Evolutionary conservation across 2,113 vertebrate genomes (phyloP).

Genomic region (Ahaetulla prasina): DNA sequence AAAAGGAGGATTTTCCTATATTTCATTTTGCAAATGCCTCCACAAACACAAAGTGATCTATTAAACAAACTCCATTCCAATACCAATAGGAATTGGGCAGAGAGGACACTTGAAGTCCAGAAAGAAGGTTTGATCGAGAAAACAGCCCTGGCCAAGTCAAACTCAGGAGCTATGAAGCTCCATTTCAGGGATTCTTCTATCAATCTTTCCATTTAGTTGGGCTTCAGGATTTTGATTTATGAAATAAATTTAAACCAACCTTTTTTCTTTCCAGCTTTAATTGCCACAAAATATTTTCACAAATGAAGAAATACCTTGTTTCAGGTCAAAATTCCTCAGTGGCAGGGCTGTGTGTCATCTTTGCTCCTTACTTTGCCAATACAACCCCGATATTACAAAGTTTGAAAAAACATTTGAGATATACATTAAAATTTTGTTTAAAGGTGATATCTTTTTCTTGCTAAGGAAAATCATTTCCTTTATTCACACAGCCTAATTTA

Average conservation of each 20-base stretch:
- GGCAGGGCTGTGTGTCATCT: not conserved
- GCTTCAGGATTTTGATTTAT: not conserved
- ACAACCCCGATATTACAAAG: not conserved
- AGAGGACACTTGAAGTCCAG: not conserved
- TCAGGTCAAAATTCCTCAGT: not conserved
- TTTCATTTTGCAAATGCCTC: slow-evolving; percentile 10
- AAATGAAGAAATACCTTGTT: not conserved
- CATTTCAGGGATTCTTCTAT: not conserved
- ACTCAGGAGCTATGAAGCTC: not conserved
- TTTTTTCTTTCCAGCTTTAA: not conserved
- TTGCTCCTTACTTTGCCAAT: not conserved
- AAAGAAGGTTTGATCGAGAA: not conserved
- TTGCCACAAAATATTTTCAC: not conserved
- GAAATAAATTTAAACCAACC: not conserved
- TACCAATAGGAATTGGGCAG: slow-evolving; percentile 6
- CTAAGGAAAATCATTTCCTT: not conserved
- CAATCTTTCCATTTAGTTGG: not conserved
- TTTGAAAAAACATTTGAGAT: not conserved
- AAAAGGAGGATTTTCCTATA: not conserved
- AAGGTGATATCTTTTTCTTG: not conserved
- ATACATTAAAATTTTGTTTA: not conserved
- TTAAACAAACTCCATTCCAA: slow-evolving; percentile 20
- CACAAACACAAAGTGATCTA: slow-evolving; percentile 20
- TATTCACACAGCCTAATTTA: not conserved
- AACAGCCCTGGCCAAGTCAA: not conserved